Evolutionary conservation across 2,113 vertebrate species (phyloP).

Genomic region (Asarcornis scutulata): DNA sequence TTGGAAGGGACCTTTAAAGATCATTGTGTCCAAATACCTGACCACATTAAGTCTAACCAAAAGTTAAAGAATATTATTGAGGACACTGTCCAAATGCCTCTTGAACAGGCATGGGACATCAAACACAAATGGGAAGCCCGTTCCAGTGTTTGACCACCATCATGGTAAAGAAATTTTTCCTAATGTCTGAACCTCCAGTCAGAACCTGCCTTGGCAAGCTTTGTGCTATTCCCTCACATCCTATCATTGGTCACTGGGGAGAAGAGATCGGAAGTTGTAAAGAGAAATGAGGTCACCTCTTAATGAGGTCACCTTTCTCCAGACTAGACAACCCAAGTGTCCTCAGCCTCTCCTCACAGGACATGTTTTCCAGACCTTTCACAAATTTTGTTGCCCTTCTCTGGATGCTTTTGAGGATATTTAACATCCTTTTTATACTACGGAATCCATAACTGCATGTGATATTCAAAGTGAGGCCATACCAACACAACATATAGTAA

Average conservation of each 20-base stretch:
- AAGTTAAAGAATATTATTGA: neutral
- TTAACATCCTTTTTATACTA: neutral
- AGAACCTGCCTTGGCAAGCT: too few species aligned
- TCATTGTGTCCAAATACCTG: neutral
- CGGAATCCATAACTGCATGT: neutral
- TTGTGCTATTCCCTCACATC: too few species aligned
- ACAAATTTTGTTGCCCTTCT: neutral
- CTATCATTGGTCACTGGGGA: too few species aligned
- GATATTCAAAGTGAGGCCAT: neutral
- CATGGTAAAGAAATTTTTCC: neutral
- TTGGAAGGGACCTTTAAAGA: neutral
- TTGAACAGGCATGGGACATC: neutral
- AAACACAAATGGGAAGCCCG: neutral
- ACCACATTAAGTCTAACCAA: neutral
- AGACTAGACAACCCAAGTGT: too few species aligned
- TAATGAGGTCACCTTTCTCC: too few species aligned
- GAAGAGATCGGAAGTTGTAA: too few species aligned
- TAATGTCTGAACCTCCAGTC: too few species aligned
- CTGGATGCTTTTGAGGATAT: neutral
- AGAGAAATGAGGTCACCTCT: too few species aligned
- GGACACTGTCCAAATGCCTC: too few species aligned
- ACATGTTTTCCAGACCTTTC: too few species aligned
- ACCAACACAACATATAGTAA: neutral
- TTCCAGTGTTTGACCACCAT: neutral
- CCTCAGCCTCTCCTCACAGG: too few species aligned